Percentiles rank a stretch among this genome's conserved stretches.
These are phyloP conservation scores for Drosophila azteca DNA, from an alignment of 1,140 invertebrate genomes.

Conservation along the genomic window DNA sequence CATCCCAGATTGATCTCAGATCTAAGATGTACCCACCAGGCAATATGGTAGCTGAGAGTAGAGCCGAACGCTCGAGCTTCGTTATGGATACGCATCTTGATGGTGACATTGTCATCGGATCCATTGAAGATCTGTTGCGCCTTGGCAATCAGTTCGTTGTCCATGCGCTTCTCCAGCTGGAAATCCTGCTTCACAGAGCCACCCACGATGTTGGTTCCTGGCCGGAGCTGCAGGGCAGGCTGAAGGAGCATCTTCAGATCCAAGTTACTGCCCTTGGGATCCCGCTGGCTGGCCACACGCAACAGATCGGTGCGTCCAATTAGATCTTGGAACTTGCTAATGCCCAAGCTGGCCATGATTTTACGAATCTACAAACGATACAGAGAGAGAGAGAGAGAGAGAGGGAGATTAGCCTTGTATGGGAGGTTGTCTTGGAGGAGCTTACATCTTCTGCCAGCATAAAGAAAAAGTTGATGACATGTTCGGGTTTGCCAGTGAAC, in stretches of 20 bases:
- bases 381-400: neutral
- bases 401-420: neutral
- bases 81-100: conserved; percentile 94
- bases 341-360: conserved; percentile 95
- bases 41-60: conserved; percentile 97
- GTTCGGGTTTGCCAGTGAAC: conserved; percentile 98
- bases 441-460: conserved; percentile 97
- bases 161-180: conserved; percentile 94
- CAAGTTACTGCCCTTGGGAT: conserved; percentile 92
- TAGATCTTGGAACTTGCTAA: conserved; percentile 95
- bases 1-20: neutral
- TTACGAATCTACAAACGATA: conserved; percentile 87
- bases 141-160: conserved; percentile 92
- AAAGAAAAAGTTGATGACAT: conserved; percentile 99
- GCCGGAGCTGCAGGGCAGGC: conserved; percentile 94
- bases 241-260: conserved; percentile 94
- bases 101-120: conserved; percentile 87
- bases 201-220: conserved; percentile 95
- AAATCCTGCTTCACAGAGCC: conserved; percentile 95
- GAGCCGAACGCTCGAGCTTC: conserved; percentile 96
- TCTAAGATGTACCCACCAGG: conserved; percentile 87
- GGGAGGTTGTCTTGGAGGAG: neutral
- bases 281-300: conserved; percentile 86
- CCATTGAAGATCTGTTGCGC: conserved; percentile 91
- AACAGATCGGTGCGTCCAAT: conserved; percentile 97